These are phyloP conservation scores for Platyura marginata DNA, from an alignment of 1,140 invertebrate species.

Conservation along the genomic window DNA sequence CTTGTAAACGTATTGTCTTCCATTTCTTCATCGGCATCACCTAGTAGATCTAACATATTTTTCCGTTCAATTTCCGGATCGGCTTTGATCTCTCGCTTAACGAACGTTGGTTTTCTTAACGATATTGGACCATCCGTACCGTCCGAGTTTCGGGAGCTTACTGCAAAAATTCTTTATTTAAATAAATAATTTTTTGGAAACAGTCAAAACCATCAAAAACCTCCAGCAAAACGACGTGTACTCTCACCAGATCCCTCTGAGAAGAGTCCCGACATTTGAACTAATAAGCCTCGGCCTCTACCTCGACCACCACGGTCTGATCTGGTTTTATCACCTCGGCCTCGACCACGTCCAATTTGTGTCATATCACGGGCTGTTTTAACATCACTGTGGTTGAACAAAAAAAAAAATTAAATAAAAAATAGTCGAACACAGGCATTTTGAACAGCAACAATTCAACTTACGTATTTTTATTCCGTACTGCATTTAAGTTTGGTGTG, in stretches of 20 bases:
- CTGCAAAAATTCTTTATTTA: background rate
- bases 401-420: background rate
- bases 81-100: background rate
- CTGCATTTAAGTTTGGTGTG: conserved; percentile 3
- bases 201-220: too few relatives aligned
- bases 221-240: too few relatives aligned
- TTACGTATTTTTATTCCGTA: conserved; percentile 2
- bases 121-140: background rate
- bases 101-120: background rate
- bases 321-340: background rate
- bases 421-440: too few relatives aligned
- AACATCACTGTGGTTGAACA: background rate
- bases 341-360: background rate
- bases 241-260: conserved; percentile 4
- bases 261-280: conserved; percentile 2
- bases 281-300: background rate
- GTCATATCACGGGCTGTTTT: background rate
- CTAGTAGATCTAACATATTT: background rate
- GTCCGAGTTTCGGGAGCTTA: background rate
- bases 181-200: background rate
- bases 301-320: background rate
- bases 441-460: too few relatives aligned
- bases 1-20: background rate
- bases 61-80: background rate
- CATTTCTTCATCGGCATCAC: background rate